Percentiles rank a stretch among this genome's conserved stretches.
These are phyloP conservation scores for Cygnus atratus DNA, from an alignment of 2,113 vertebrate species.

Conservation along the genomic window DNA sequence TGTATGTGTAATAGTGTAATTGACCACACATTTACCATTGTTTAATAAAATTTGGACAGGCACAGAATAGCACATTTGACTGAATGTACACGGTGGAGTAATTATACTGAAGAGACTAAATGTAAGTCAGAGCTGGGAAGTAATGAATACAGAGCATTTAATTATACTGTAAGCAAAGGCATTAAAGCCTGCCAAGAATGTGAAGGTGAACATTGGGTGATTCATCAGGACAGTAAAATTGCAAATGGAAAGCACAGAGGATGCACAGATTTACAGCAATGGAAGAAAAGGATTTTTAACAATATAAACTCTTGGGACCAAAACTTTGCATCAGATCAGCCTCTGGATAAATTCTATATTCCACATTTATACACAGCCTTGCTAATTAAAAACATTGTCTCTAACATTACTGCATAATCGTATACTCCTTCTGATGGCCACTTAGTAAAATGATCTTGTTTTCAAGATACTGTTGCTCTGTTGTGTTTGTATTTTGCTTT, in stretches of 20 bases:
- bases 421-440: not conserved
- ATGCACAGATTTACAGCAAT: not conserved
- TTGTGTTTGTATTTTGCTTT: not conserved
- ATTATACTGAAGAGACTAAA: slow-evolving; percentile 56
- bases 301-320: not conserved
- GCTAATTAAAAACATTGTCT: not conserved
- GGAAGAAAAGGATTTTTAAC: not conserved
- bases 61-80: slow-evolving; percentile 20
- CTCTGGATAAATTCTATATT: not conserved
- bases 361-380: not conserved
- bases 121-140: slow-evolving; percentile 36
- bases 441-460: not conserved
- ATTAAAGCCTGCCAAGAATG: slow-evolving; percentile 50
- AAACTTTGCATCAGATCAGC: not conserved
- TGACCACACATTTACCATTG: slow-evolving; percentile 43
- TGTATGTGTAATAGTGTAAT: not conserved
- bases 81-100: slow-evolving; percentile 10
- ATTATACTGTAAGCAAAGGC: slow-evolving; percentile 59
- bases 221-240: not conserved
- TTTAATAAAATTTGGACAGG: slow-evolving; percentile 49
- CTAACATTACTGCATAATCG: not conserved
- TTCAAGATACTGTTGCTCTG: not conserved
- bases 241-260: not conserved
- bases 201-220: slow-evolving; percentile 24
- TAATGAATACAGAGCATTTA: slow-evolving; percentile 50